Conservation (phyloP, 53 echinoderm and acorn worm species). For the Arbacia lixula region DNA sequence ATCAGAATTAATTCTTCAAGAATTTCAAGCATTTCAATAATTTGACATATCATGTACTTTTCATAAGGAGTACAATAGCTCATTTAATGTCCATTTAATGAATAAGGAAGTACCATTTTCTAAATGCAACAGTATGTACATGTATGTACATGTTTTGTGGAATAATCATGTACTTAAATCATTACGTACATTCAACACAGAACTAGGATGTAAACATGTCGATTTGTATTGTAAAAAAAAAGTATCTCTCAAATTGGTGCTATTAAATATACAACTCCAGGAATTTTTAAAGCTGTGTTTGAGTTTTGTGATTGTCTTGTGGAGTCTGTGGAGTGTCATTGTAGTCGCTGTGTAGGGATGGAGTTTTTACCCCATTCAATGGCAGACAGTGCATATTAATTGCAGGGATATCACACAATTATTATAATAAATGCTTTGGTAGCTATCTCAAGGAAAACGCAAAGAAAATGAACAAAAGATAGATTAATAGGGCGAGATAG, state of each 20-base stretch:
- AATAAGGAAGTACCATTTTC: background rate
- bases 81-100: background rate
- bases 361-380: too few species aligned
- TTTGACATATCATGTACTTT: background rate
- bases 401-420: too few species aligned
- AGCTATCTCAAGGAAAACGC: too few species aligned
- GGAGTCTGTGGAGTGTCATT: background rate
- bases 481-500: too few species aligned
- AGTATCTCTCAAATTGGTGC: conserved; percentile 50
- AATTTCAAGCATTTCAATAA: background rate
- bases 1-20: background rate
- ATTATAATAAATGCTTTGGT: too few species aligned
- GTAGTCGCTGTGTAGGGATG: too few species aligned
- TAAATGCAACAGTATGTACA: background rate
- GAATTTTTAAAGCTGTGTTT: background rate
- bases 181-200: background rate
- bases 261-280: conserved; percentile 50
- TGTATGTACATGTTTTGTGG: too few species aligned
- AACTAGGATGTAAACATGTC: conserved; percentile 9
- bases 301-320: background rate
- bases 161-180: too few species aligned
- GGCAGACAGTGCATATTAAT: too few species aligned
- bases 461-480: too few species aligned
- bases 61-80: background rate
- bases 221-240: conserved; percentile 48